Evolutionary conservation across 2,888 invertebrate species (phyloP), one percentile per base, ranked within the genome.

Genomic region (Apodemia duryi): DNA sequence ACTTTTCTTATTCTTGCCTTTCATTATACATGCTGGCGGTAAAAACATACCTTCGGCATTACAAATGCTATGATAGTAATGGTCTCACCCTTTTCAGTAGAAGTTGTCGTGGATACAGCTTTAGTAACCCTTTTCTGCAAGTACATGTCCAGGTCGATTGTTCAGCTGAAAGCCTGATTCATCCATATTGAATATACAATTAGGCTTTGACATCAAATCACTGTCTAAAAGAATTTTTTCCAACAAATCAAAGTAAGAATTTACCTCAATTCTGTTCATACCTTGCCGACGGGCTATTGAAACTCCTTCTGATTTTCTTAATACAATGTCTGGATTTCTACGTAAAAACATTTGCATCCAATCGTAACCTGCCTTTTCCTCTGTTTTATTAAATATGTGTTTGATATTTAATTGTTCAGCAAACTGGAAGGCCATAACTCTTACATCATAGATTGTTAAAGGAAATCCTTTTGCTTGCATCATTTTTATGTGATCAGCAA

Each of bases 81-180:
- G 9, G 66, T 66, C 46, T 66, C 67, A 3, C 63, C 67, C 63
- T 65, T 66, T 64, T 81, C 79, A 21, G 67, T 73, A 21, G 76
- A 77, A 51, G 79, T 81, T 6, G 77, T n/a, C 21, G 69, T 64
- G 21, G 75, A 71, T n/a, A 83, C 78, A 62, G 73, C 75, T 71
- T 74, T 80, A 3, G 70, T 38, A n/a, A 43, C 81, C 83, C 73
- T 78, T 82, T 51, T 66, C 71, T 4, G 80, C 81, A 54, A 84
- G 35, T 38, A 86, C 78, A 69, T 77, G 74, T 5, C 76, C 74
- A 46, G 81, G 66, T 5, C 75, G 77, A 69, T 82, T 81, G 49
- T 84, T 84, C 6, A 80, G 72, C 64, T 81, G 80, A 6, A 81
- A 63, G 1, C 80, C 81, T n/a, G 75, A 77, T 72, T 84, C 81